These are phyloP conservation scores for Triplophysa bombifrons DNA, from an alignment of 2,797 vertebrate species.

Conservation along the genomic window DNA sequence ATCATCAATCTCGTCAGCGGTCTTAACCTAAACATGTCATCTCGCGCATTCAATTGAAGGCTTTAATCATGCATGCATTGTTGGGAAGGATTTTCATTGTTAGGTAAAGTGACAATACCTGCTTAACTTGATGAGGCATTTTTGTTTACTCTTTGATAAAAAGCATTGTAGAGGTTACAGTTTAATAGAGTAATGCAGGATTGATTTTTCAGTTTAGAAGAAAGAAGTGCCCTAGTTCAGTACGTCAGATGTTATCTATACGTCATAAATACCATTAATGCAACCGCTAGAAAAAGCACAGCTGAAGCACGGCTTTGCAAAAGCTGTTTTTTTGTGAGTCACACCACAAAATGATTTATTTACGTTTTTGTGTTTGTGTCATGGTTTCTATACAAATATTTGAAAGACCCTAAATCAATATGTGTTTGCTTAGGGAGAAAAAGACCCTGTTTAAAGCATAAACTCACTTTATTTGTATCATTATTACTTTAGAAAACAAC, in stretches of 20 bases:
- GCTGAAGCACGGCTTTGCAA: background rate
- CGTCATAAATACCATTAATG: background rate
- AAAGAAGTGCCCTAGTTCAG: background rate
- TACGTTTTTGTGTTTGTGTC: too few relatives aligned
- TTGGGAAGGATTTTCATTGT: conserved; percentile 13
- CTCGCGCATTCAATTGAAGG: conserved; percentile 41
- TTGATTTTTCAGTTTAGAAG: background rate
- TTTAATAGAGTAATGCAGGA: background rate
- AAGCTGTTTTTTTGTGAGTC: too few relatives aligned
- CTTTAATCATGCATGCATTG: conserved; percentile 40
- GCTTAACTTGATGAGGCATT: conserved; percentile 32
- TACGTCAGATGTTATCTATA: background rate
- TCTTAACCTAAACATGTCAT: conserved; percentile 48
- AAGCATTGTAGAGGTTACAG: background rate
- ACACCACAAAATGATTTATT: too few relatives aligned
- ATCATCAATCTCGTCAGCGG: conserved; percentile 47
- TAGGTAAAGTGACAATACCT: conserved; percentile 47
- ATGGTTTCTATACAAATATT: too few relatives aligned
- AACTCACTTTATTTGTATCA: too few relatives aligned
- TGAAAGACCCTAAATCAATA: too few relatives aligned
- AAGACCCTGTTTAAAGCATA: too few relatives aligned
- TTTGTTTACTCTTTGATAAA: background rate
- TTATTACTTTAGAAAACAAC: too few relatives aligned
- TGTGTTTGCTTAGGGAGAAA: too few relatives aligned
- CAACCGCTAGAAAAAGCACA: background rate